Evolutionary conservation across 2,888 invertebrate species (phyloP).

Genomic region (Drosophila pseudotalamancana): DNA sequence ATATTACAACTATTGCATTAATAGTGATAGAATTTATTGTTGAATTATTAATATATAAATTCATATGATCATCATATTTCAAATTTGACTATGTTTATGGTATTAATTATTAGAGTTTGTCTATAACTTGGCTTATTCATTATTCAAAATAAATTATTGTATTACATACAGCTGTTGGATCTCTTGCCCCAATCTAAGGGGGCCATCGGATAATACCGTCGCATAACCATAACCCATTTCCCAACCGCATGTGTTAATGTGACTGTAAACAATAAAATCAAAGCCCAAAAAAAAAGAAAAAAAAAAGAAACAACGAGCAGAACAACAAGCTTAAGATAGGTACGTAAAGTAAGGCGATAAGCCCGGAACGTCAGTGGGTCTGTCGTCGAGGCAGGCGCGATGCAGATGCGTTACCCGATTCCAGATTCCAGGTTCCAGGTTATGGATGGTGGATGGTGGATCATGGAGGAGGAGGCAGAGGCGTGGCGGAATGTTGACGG

Average conservation of each 20-base stretch:
- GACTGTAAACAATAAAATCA: constrained; percentile 64
- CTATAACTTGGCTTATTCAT: too few relatives aligned
- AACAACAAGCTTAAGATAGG: constrained; percentile 73
- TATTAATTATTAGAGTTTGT: too few relatives aligned
- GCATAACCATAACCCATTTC: constrained; percentile 62
- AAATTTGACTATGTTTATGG: too few relatives aligned
- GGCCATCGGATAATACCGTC: constrained; percentile 42
- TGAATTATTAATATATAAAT: too few relatives aligned
- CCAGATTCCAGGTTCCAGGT: neutral
- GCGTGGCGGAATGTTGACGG: constrained; percentile 56
- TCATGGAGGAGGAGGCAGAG: neutral
- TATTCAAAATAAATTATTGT: too few relatives aligned
- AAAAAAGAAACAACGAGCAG: neutral
- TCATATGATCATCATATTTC: too few relatives aligned
- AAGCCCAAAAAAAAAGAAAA: constrained; percentile 3
- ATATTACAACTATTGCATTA: too few relatives aligned
- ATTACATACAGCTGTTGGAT: too few relatives aligned
- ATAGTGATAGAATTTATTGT: too few relatives aligned
- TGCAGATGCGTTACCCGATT: constrained; percentile 14
- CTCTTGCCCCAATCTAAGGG: constrained; percentile 24
- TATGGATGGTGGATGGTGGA: neutral
- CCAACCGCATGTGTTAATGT: constrained; percentile 71
- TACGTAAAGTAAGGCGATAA: constrained; percentile 71
- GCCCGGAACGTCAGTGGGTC: constrained; percentile 54
- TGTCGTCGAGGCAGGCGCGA: constrained; percentile 33